Percentiles rank a stretch among this genome's conserved stretches.
Evolutionary conservation across 2,888 invertebrate genomes (phyloP).

Genomic region (Hybos culiciformis): DNA sequence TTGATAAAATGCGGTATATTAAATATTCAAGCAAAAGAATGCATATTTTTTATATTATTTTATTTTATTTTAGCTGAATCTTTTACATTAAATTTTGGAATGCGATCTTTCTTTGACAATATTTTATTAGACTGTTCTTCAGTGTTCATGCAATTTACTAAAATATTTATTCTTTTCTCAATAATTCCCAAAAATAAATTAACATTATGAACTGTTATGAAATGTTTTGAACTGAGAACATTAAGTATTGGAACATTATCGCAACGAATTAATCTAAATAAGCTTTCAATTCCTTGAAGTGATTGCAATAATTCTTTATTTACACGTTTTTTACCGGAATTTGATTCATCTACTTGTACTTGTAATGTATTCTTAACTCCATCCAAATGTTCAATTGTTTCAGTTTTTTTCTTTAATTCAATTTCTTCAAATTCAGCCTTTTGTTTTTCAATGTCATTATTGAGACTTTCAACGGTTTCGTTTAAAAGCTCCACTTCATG

Average conservation of each 20-base stretch:
- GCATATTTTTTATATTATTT: too few species aligned
- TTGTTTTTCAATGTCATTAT: slow-evolving; percentile 41
- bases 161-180: slow-evolving; percentile 47
- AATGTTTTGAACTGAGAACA: slow-evolving; percentile 56
- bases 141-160: slow-evolving; percentile 26
- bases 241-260: slow-evolving; percentile 57
- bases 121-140: slow-evolving; percentile 30
- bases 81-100: slow-evolving; percentile 35
- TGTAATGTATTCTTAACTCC: slow-evolving; percentile 15
- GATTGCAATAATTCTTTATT: slow-evolving; percentile 30
- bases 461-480: slow-evolving; percentile 49
- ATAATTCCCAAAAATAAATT: slow-evolving; percentile 69
- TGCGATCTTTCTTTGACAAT: slow-evolving; percentile 30
- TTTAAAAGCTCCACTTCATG: slow-evolving; percentile 63
- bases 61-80: slow-evolving; percentile 25
- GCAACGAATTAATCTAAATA: slow-evolving; percentile 52
- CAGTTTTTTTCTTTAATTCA: slow-evolving; percentile 26
- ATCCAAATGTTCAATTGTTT: slow-evolving; percentile 29
- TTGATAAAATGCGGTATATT: too few species aligned
- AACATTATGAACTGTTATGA: slow-evolving; percentile 61
- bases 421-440: slow-evolving; percentile 29
- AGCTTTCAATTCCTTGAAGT: slow-evolving; percentile 38
- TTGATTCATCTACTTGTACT: slow-evolving; percentile 22
- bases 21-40: too few species aligned
- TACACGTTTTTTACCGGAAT: slow-evolving; percentile 20